Percentiles rank a stretch among this genome's conserved stretches.
Evolutionary conservation across 2,888 invertebrate genomes (phyloP).

Genomic region (Papilio demoleus): DNA sequence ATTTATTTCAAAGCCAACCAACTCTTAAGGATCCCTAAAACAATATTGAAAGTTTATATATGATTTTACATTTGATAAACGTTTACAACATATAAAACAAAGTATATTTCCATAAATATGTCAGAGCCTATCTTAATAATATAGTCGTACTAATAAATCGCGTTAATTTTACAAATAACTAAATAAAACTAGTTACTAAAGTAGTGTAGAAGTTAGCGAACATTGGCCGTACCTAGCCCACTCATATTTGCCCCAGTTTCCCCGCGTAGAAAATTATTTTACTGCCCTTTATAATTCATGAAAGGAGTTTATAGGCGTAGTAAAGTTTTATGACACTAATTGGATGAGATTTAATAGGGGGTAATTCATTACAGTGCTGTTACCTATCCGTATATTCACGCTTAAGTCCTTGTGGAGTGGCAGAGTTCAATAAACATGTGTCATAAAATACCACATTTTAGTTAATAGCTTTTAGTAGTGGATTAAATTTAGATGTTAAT

Average conservation of each 20-base stretch:
- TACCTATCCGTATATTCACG: conserved; percentile 12
- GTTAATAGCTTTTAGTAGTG: neutral
- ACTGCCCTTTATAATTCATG: conserved; percentile 40
- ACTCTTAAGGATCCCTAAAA: too few relatives aligned
- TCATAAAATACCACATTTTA: neutral
- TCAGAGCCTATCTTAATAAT: neutral
- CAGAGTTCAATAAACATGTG: conserved; percentile 5
- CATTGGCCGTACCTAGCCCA: conserved; percentile 21
- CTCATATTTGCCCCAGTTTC: conserved; percentile 35
- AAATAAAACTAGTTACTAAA: conserved; percentile 18
- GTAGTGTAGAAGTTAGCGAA: conserved; percentile 22
- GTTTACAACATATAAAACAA: too few relatives aligned
- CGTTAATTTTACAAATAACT: conserved; percentile 25
- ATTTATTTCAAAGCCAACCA: too few relatives aligned
- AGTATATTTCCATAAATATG: too few relatives aligned
- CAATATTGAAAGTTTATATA: too few relatives aligned
- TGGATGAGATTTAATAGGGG: conserved; percentile 38
- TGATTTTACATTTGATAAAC: too few relatives aligned
- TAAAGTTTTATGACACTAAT: conserved; percentile 38
- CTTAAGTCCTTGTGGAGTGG: neutral
- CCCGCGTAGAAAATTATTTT: conserved; percentile 39
- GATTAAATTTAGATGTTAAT: neutral
- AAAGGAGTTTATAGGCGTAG: conserved; percentile 39
- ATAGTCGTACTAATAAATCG: neutral
- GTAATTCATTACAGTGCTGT: conserved; percentile 34